These are phyloP conservation scores for Penaeus chinensis DNA, from an alignment of 1,140 invertebrate genomes.

Conservation along the genomic window DNA sequence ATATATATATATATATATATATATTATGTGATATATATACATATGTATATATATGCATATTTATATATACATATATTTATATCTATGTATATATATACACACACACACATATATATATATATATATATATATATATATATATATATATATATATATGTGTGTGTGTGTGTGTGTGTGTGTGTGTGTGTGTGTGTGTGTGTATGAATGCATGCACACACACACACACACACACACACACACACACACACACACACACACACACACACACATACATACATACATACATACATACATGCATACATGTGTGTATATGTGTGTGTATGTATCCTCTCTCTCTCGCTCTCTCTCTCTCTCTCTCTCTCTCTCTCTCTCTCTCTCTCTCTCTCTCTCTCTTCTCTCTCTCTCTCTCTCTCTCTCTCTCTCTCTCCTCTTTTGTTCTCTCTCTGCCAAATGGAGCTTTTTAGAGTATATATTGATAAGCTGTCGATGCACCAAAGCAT, in stretches of 20 bases:
- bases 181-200: neutral
- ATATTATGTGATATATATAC: neutral
- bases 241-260: neutral
- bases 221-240: neutral
- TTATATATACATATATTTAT: neutral
- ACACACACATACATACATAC: neutral
- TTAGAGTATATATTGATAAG: too few species aligned
- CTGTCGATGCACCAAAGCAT: too few species aligned
- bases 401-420: too few species aligned
- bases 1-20: neutral
- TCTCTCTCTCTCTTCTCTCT: too few species aligned
- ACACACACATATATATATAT: neutral
- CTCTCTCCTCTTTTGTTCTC: too few species aligned
- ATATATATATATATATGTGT: too few species aligned
- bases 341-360: too few species aligned
- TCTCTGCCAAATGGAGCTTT: too few species aligned
- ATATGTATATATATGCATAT: neutral
- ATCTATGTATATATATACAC: neutral
- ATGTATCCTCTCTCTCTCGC: neutral
- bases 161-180: neutral
- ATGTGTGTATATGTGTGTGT: neutral
- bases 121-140: neutral
- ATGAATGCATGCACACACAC: neutral
- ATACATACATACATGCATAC: neutral
- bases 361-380: too few species aligned